Conservation (phyloP, 2,888 invertebrate genomes). For the Venustoraphidia nigricollis region DNA sequence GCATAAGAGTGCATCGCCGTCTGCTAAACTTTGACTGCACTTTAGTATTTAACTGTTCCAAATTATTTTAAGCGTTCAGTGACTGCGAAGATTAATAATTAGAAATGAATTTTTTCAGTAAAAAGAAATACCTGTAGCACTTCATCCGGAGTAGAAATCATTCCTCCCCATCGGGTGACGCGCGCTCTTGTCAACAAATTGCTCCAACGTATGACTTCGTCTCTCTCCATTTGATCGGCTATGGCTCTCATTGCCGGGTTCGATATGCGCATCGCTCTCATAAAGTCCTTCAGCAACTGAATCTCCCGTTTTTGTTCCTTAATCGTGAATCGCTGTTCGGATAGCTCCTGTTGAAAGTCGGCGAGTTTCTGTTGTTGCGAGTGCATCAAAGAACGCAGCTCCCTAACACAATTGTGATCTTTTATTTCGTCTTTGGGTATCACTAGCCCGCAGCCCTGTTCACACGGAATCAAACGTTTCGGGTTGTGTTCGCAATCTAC, state of each 20-base stretch:
- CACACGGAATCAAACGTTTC: constrained; percentile 83
- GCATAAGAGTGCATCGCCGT: too few relatives aligned
- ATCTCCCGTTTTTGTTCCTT: constrained; percentile 83
- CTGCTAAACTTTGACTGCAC: too few relatives aligned
- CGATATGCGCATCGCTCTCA: constrained; percentile 82
- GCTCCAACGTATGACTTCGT: constrained; percentile 84
- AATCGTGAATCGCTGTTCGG: constrained; percentile 73
- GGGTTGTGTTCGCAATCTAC: constrained; percentile 91
- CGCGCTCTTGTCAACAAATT: constrained; percentile 66
- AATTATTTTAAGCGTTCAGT: background rate
- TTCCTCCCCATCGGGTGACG: constrained; percentile 94
- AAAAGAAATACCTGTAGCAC: constrained; percentile 56
- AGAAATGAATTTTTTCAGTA: background rate
- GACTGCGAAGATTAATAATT: too few relatives aligned
- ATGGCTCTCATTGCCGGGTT: constrained; percentile 86
- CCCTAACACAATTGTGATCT: constrained; percentile 87
- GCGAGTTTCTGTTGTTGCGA: constrained; percentile 75
- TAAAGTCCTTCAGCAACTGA: constrained; percentile 79
- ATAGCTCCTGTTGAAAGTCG: constrained; percentile 74
- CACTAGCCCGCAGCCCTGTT: constrained; percentile 83
- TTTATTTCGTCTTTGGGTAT: constrained; percentile 90
- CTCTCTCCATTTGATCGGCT: constrained; percentile 87
- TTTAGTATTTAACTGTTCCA: background rate
- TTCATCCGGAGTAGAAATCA: constrained; percentile 96
- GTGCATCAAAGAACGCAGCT: constrained; percentile 68